Evolutionary conservation across 2,113 vertebrate species (phyloP).

Genomic region (Microcebus lehilahytsara): DNA sequence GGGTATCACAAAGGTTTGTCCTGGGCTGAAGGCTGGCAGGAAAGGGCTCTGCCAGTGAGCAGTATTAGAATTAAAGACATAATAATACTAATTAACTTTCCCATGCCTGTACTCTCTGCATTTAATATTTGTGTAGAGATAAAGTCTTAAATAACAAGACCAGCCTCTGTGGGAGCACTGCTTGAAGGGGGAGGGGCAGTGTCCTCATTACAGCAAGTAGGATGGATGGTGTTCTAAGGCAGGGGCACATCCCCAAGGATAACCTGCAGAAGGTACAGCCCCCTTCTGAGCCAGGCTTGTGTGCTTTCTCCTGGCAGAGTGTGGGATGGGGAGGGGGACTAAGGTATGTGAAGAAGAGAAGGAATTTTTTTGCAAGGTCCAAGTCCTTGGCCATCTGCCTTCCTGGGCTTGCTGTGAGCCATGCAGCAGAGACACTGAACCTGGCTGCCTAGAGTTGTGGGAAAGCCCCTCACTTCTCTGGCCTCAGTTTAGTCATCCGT

Average conservation of each 20-base stretch:
- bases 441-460: neutral
- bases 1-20: conserved; percentile 42
- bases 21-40: conserved; percentile 42
- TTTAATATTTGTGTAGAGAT: conserved; percentile 63
- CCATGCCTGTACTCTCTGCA: conserved; percentile 45
- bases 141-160: conserved; percentile 67
- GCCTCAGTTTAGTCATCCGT: neutral
- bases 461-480: neutral
- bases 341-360: neutral
- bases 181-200: neutral
- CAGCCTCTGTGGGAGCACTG: conserved; percentile 53
- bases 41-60: conserved; percentile 29
- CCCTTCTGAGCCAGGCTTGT: neutral
- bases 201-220: conserved; percentile 45
- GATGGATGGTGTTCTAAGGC: neutral
- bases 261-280: neutral
- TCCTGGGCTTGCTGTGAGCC: neutral
- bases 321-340: no score
- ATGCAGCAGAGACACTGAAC: fast-evolving
- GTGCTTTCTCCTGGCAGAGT: neutral
- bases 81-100: conserved; percentile 74
- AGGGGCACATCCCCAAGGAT: neutral
- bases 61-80: conserved; percentile 65
- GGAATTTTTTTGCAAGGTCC: neutral
- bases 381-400: neutral